Base-by-base conservation (phyloP, 2,888 invertebrate species). In the Tachina grossa region DNA sequence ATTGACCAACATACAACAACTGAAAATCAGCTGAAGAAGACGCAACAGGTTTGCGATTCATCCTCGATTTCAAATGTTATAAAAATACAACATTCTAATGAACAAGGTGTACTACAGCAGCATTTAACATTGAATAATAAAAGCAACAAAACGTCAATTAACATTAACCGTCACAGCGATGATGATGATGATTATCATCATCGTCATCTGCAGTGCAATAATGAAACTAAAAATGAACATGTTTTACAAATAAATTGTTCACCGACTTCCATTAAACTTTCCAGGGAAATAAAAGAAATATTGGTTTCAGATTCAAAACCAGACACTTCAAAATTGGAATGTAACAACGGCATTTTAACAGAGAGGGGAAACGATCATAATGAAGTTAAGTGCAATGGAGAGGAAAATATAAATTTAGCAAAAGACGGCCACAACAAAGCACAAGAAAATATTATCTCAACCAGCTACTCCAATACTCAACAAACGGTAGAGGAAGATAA, bases 391-490 rank as follows among this genome's bases (percentile, higher is more conserved):
- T 77, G 87, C 45, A 63, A 43, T 53, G 47, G 16, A 65, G 77
- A 83, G 77, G 45, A 63, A 22, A 61, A 45, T 39, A 9, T 53
- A 10, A 47, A 45, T 66, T 59, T 66, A 53, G 45, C 47, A 59
- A 77, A 39, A 41, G 59, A 76, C 74, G 69, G 57, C 83, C 72
- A 79, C 66, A 63, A 55, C 47, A 57, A 83, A 57, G 61, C 77
- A 55, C 55, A 63, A 22, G 41, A 49, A 55, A 39, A 63, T 9
- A 11, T 39, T 19, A 55, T 66, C 77, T 59, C 87, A 88, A 85
- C 78, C 89, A 75, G 90, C 89, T 87, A 89, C 88, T 85, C 89
- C 66, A 88, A 59, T 66, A 88, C 65, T 47, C 59, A 45, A 57
- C 22, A 59, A 49, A 57, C 19, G 22, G 55, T 51, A 55, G 71